Evolutionary conservation across 2,888 invertebrate genomes (phyloP), one percentile per base, ranked within the genome.

Genomic region (Pollenia amentaria): DNA sequence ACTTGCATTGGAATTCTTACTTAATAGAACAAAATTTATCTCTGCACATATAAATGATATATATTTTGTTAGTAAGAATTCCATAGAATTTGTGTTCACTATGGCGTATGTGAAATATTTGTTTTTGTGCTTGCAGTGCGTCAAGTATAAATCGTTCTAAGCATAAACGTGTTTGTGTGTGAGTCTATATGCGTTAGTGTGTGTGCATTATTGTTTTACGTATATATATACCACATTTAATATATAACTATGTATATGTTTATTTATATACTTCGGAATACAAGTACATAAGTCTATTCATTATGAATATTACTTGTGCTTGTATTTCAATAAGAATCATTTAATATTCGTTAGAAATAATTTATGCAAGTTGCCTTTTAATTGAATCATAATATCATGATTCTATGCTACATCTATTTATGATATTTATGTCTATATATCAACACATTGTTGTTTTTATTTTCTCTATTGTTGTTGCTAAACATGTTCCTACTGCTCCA

Each of bases 311-410:
- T 79, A 53, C 51, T 62, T 64, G 12, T 42, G 44, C 55, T 80
- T 55, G 57, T 78, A 75, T 79, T 82, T 82, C 82, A 69, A 79
- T 82, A 64, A 64, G 81, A 82, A 70, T 70, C 69, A 82, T 86
- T 86, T 78, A 82, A 75, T 82, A 86, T 86, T 86, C 62, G 53
- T 40, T 21, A 57, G 62, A 62, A 82, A 48, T 82, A 82, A 86
- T 86, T 86, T 84, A 87, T 87, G 69, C 84, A 84, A 73, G 77
- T 84, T 87, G 70, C 55, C 73, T 69, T 85, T 85, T 75, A 87
- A 84, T 82, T 87, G 82, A 85, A 87, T 84, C 82, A 87, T 79
- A 85, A 76, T 82, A 78, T 82, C 65, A 73, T 73, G 64, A 72
- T 64, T 64, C 72, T 73, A 46, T 80, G 53, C 29, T 70, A 64